phyloP scores from a whole-genome alignment of 2,888 invertebrate genomes.

The Saturnia japonica region DNA sequence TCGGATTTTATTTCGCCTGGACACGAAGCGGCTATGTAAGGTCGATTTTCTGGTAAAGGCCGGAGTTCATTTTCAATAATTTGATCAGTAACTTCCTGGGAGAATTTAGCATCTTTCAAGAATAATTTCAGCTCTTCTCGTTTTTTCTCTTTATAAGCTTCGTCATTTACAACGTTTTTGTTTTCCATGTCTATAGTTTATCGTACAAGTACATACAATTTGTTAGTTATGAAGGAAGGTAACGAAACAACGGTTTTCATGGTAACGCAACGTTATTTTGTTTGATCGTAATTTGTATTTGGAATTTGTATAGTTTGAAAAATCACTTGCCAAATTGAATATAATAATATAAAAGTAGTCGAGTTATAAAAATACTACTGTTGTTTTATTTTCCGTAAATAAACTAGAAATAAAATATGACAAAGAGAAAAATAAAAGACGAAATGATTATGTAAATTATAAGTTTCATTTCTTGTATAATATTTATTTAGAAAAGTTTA shows the following conservation, averaged over 20 bases:
- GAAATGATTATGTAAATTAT: no score
- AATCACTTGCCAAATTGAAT: not conserved
- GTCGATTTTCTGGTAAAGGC: conserved; percentile 47
- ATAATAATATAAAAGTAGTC: not conserved
- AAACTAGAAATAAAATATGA: no score
- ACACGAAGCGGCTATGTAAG: conserved; percentile 66
- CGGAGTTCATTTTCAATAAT: conserved; percentile 69
- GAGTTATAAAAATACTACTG: no score
- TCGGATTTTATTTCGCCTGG: conserved; percentile 62
- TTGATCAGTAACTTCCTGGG: conserved; percentile 56
- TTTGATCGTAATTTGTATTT: conserved; percentile 52
- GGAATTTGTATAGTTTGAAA: conserved; percentile 9
- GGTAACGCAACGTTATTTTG: conserved; percentile 40
- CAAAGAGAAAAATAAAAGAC: no score
- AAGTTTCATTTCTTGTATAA: no score
- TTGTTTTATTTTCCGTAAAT: no score
- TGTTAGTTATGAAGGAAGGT: conserved; percentile 19
- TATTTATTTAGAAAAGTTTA: not conserved
- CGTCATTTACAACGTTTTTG: conserved; percentile 33
- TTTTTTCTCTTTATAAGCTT: conserved; percentile 56
- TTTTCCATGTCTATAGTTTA: conserved; percentile 40
- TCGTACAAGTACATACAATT: not conserved
- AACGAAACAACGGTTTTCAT: conserved; percentile 42
- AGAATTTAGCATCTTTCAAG: conserved; percentile 61
- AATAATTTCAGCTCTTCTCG: conserved; percentile 59